Percentiles rank a stretch among this genome's conserved stretches.
Conservation (phyloP, 35 echinoderm and acorn worm species). For the Apostichopus parvimensis region DNA sequence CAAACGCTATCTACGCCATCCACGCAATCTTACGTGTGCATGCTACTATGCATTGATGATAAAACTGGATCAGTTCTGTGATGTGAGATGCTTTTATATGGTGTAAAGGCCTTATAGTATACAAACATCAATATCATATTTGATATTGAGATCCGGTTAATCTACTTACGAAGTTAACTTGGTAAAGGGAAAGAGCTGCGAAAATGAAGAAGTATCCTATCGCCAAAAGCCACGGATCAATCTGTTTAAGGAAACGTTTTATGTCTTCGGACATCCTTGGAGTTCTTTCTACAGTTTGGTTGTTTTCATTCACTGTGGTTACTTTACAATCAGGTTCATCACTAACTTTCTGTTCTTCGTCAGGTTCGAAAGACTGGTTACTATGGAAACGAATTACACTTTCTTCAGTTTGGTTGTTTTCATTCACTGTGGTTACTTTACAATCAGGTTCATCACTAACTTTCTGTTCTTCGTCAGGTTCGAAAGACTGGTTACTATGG, state of each 20-base stretch:
- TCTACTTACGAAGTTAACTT: slow-evolving; percentile 27
- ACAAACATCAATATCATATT: too few species aligned
- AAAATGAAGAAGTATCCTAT: neutral
- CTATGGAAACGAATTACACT: neutral
- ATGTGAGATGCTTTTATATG: too few species aligned
- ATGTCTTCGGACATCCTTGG: neutral
- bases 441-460: neutral
- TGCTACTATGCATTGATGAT: too few species aligned
- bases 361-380: neutral
- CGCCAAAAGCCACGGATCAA: slow-evolving; percentile 2
- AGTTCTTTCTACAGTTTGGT: neutral
- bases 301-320: neutral
- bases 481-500: slow-evolving; percentile 2
- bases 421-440: neutral
- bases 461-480: neutral
- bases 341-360: neutral
- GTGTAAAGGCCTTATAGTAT: too few species aligned
- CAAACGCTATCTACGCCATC: too few species aligned
- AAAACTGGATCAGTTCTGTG: too few species aligned
- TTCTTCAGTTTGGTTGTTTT: neutral
- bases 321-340: neutral
- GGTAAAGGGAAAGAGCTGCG: neutral
- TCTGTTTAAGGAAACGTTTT: neutral
- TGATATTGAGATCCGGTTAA: too few species aligned
- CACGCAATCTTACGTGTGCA: too few species aligned